phyloP scores from a whole-genome alignment of 2,113 vertebrate species.

The Romanogobio albipinnatus region DNA sequence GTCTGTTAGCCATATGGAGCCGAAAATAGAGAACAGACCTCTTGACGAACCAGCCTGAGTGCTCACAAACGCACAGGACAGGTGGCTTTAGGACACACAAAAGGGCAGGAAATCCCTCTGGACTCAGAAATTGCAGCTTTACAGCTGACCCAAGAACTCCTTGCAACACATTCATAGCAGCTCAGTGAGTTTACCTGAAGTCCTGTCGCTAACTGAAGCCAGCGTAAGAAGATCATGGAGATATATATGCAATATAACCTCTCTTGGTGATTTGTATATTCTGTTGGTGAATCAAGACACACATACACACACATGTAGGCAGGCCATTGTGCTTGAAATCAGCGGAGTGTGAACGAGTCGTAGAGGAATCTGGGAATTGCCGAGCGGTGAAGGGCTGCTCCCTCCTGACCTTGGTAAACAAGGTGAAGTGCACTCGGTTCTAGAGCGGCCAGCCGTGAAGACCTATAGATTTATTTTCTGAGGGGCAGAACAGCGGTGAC shows the following conservation, averaged over 20 bases:
- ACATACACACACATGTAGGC: neutral
- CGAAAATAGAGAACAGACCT: neutral
- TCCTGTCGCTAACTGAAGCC: neutral
- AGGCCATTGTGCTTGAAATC: neutral
- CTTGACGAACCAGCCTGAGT: neutral
- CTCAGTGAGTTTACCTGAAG: neutral
- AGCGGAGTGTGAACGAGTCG: neutral
- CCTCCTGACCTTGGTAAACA: conserved; percentile 52
- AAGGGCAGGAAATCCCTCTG: conserved; percentile 15
- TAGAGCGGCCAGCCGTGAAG: conserved; percentile 33
- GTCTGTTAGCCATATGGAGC: conserved; percentile 3
- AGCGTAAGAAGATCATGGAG: neutral
- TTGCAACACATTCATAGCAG: neutral
- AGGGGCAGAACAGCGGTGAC: conserved; percentile 39
- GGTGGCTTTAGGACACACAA: neutral
- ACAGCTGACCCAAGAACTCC: neutral
- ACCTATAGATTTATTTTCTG: conserved; percentile 39
- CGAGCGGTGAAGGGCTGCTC: conserved; percentile 52
- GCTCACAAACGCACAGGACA: neutral
- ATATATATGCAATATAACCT: neutral
- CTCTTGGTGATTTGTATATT: conserved; percentile 10
- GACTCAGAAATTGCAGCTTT: neutral
- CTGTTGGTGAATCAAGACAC: neutral
- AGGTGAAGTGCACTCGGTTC: conserved; percentile 49
- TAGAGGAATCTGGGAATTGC: conserved; percentile 29